These are phyloP conservation scores for Aphaenogaster ashmeadi DNA, from an alignment of 1,140 invertebrate genomes.

Conservation along the genomic window DNA sequence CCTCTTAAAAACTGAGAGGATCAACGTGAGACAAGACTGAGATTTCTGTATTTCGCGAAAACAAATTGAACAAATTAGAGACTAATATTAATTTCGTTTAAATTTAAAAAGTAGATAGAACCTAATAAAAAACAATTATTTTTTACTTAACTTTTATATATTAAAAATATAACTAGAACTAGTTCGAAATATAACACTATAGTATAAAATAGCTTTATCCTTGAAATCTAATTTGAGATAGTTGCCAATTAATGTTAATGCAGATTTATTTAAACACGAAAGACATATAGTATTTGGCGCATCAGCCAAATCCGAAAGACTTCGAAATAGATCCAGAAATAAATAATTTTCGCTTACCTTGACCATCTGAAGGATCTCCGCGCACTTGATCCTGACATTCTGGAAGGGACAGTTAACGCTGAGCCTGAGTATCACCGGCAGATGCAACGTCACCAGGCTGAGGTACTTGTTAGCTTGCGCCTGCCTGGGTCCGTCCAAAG, in stretches of 20 bases:
- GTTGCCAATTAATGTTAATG: conserved; percentile 39
- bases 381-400: conserved; percentile 88
- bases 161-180: background rate
- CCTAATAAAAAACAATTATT: background rate
- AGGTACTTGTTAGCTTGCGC: conserved; percentile 87
- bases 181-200: background rate
- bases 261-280: conserved; percentile 32
- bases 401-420: conserved; percentile 89
- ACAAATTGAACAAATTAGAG: background rate
- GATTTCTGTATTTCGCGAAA: background rate
- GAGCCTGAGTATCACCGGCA: conserved; percentile 88
- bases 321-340: background rate
- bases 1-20: background rate
- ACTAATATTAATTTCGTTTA: conserved; percentile 4
- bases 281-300: background rate
- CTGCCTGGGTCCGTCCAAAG: conserved; percentile 85
- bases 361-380: conserved; percentile 88
- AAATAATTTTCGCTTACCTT: conserved; percentile 83
- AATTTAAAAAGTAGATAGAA: background rate
- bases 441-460: conserved; percentile 87
- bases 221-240: conserved; percentile 20
- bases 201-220: background rate
- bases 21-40: background rate
- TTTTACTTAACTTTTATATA: background rate
- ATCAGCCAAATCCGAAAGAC: background rate